Evolutionary conservation across 1,140 invertebrate species (phyloP), one percentile per base, ranked within the genome.

Genomic region (Stegodyphus mimosarum): DNA sequence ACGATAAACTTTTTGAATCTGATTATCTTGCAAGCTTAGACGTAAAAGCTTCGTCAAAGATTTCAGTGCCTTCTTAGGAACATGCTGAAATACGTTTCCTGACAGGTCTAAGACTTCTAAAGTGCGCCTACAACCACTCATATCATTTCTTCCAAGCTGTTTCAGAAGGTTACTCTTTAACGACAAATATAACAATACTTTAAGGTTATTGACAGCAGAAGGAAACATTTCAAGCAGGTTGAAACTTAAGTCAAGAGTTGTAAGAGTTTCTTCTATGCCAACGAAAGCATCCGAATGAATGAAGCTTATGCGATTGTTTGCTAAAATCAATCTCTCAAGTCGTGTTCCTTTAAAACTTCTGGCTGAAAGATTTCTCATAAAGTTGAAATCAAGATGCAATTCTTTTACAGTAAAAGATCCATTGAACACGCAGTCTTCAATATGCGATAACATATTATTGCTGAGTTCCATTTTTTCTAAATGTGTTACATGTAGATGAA

Each of bases 1-100:
- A 15, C 93, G 92, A 74, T 93, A 92, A 74, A 97, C 93, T 88
- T 94, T 93, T 52, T 92, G 92, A 88, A 97, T 96, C 87, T 93
- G 93, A 89, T 97, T 97, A 89, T 97, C 96, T 51, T 95, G 95
- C 80, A 97, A 92, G 90, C 97, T 96, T 67, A 97, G 92, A 90
- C 96, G 95, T 11, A 94, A 92, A 67, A 97, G 91, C 86, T 92
- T 93, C 5, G 92, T 92, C 88, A 95, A 93, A 89, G 93, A 92
- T 87, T 92, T 92, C 49, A 97, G 89, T 0, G 94, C 92, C 51
- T 93, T 89, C 9, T 92, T 92, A 4, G 96, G 96, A 52, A 97
- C 93, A 70, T 92, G 91, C 69, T 92, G 93, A 83, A 97, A 92
- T 89, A 93, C 93, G 90, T 97, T 97, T 1, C 95, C 95, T 50